phyloP scores from a whole-genome alignment of 2,888 invertebrate species.

The Rhagonycha fulva region DNA sequence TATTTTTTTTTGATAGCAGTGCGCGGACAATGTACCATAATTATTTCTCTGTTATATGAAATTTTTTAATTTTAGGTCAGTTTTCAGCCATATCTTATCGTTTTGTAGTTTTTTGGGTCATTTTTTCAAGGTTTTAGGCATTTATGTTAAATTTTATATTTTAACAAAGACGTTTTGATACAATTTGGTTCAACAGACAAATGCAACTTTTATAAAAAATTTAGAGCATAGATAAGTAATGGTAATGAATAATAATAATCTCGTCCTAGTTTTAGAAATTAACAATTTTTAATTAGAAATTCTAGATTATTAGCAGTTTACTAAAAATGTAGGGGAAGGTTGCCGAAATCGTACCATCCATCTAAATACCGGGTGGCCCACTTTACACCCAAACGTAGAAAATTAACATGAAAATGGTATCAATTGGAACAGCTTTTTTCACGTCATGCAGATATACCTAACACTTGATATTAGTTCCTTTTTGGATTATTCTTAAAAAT shows the following conservation, averaged over 20 bases:
- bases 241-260: background rate
- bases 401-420: no score
- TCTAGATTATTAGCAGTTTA: background rate
- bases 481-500: no score
- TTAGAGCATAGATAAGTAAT: background rate
- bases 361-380: no score
- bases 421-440: no score
- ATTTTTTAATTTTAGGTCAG: background rate
- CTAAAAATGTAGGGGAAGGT: no score
- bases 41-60: background rate
- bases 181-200: background rate
- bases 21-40: background rate
- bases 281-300: background rate
- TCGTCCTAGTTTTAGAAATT: background rate
- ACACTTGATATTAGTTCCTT: no score
- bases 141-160: background rate
- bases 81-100: background rate
- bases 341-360: background rate
- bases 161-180: background rate
- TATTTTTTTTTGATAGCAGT: background rate
- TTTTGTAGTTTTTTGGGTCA: background rate
- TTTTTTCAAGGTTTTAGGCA: background rate
- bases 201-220: background rate
- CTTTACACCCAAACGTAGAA: no score
- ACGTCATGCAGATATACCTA: no score